Evolutionary conservation across 2,888 invertebrate species (phyloP).

Genomic region (Lepidochrysops patricia): DNA sequence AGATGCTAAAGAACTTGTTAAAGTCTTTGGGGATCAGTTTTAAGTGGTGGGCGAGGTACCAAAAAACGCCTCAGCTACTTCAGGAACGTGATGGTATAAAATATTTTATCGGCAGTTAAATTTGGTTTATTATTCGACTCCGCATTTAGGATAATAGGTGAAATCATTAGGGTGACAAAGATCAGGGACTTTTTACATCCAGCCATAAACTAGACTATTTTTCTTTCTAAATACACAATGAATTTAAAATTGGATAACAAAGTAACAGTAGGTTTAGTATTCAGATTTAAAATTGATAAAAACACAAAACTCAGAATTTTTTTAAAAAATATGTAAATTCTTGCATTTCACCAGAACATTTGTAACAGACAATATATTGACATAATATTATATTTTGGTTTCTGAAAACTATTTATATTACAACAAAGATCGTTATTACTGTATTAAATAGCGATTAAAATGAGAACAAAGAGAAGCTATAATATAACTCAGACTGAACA

Average conservation of each 20-base stretch:
- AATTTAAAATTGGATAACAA: slow-evolving; percentile 3
- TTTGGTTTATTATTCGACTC: slow-evolving; percentile 57
- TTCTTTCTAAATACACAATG: neutral
- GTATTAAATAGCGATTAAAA: neutral
- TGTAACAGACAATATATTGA: too few species aligned
- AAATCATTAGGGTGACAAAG: slow-evolving; percentile 54
- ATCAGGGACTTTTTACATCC: slow-evolving; percentile 38
- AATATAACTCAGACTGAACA: neutral
- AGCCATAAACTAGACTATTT: slow-evolving; percentile 6
- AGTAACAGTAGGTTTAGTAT: neutral
- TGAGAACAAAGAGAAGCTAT: neutral
- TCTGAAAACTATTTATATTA: neutral
- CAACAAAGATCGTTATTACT: neutral
- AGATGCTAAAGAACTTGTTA: neutral
- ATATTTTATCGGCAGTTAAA: slow-evolving; percentile 70
- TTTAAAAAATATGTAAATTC: too few species aligned
- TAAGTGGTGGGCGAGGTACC: slow-evolving; percentile 34
- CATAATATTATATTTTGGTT: too few species aligned
- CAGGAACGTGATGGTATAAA: slow-evolving; percentile 53
- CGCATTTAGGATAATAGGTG: slow-evolving; percentile 65
- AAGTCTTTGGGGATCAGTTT: slow-evolving; percentile 28
- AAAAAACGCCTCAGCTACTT: slow-evolving; percentile 53
- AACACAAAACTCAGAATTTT: neutral
- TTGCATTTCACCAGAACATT: too few species aligned
- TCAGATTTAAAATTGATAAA: too few species aligned